Base-by-base conservation (phyloP, 2,888 invertebrate species). In the Prosopocoilus inquinatus region DNA sequence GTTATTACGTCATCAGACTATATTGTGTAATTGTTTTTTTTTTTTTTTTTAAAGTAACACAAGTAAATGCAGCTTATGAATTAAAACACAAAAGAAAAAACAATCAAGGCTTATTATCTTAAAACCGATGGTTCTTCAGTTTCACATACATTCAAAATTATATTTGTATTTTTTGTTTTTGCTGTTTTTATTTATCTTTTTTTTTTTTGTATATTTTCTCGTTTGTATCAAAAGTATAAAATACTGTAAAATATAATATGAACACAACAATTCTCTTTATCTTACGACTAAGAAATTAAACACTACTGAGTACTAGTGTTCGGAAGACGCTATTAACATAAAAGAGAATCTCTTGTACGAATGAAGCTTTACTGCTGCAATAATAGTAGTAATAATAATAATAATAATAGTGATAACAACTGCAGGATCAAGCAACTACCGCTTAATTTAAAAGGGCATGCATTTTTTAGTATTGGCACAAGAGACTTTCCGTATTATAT, bases 201-300 rank as follows among this genome's bases (percentile, higher is more conserved):
- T 60, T 64, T 53, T 69, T 72, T 70, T 72, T 66, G 59, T 62
- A 54, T 67, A 70, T 71, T 67, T 67, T 60, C 56, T 55, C 63
- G 64, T 67, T 63, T 69, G 64, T 69, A 65, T 70, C 65, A 70
- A 70, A 75, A 72, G 75, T 77, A 78, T 72, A 77, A 77, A 77
- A 77, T 77, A 78, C 76, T 77, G 77, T 75, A 76, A 75, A 76
- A 75, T 69, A 59, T 61, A 63, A 72, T 72, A 70, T 75, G 75
- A 76, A 77, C 75, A 76, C 75, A 77, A 77, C 77, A 77, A 77
- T 77, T 77, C 76, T 75, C 77, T 72, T 69, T 69, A 73, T 74
- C 73, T 73, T 70, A 74, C 73, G 70, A 72, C 72, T 50, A 58
- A 39, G 41, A 41, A 41, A 57, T 35, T 52, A 44, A 55, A 49